Evolutionary conservation across 2,113 vertebrate species (phyloP), one percentile per base, ranked within the genome.

Genomic region (Limanda limanda): DNA sequence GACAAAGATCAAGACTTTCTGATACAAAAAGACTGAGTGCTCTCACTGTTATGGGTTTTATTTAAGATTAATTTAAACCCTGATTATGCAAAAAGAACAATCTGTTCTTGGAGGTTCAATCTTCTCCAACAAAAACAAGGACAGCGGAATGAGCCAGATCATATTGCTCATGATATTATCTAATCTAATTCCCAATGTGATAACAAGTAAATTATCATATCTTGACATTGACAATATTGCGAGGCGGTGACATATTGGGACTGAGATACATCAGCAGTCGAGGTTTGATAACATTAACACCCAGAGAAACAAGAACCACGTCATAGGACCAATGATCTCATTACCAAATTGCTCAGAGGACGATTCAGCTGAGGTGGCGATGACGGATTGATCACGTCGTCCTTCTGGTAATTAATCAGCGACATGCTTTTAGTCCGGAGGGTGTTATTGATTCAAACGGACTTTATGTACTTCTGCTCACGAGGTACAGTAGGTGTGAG

Each of bases 401-500:
- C 35, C 12, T 42, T 42, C 11, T 31, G 31, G 31, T 31, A 24
- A 54, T 68, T 45, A 64, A 82, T 78, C 58, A 63, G 69, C 5
- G 7, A 8, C 56, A 40, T 60, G 69, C 64, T 74, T 77, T 78
- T 24, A 78, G 58, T 54, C 42, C 7, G 23, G 52, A 11, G 24
- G 45, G 48, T 25, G 5, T 20, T 4, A 54, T 40, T 37, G 3
- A 70, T 59, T 55, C 5, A 48, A 9, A 37, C 12, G 42, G 24
- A 0, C 0, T 56, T 45, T 4, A 51, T 51, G 48, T 13, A 51
- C 48, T 20, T 51, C 48, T 51, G 48, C 42, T 45, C 42, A 15
- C 14, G 13, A 31, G 27, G 27, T 14, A 45, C 42, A 45, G 42
- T 2, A 51, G 15, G 15, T 20, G 48, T 37, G 35, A 37, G 8